These are phyloP conservation scores for Adelphocoris suturalis DNA, from an alignment of 2,888 invertebrate species.

Conservation along the genomic window DNA sequence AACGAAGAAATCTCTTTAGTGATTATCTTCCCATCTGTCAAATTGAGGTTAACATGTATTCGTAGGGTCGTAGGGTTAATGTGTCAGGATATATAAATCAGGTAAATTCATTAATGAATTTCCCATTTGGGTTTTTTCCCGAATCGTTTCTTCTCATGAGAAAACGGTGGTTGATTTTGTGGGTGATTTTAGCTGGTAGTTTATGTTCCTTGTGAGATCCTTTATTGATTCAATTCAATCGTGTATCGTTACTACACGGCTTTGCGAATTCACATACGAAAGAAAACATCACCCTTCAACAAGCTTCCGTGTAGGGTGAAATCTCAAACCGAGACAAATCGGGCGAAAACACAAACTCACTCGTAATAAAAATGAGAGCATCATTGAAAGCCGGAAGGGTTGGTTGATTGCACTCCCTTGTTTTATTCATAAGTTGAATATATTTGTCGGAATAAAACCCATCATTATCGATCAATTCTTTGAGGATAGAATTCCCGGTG, in stretches of 20 bases:
- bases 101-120: no score
- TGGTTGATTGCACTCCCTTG: neutral
- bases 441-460: conserved; percentile 19
- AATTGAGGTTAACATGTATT: no score
- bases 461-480: neutral
- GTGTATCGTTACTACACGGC: neutral
- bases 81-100: no score
- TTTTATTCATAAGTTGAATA: conserved; percentile 14
- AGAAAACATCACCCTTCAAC: neutral
- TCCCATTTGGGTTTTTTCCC: no score
- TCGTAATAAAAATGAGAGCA: neutral
- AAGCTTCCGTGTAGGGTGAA: neutral
- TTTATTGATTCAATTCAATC: no score
- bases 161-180: no score
- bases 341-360: conserved; percentile 1
- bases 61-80: no score
- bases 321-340: neutral
- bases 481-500: neutral
- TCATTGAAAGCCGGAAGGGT: neutral
- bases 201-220: no score
- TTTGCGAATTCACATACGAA: neutral
- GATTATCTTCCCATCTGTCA: no score
- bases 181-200: no score
- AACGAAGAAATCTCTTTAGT: no score
- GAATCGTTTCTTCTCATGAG: no score